A percentile compares a stretch with the other conserved stretches of the same genome.
phyloP scores from a whole-genome alignment of 2,113 vertebrate genomes.

The Oriolus oriolus region DNA sequence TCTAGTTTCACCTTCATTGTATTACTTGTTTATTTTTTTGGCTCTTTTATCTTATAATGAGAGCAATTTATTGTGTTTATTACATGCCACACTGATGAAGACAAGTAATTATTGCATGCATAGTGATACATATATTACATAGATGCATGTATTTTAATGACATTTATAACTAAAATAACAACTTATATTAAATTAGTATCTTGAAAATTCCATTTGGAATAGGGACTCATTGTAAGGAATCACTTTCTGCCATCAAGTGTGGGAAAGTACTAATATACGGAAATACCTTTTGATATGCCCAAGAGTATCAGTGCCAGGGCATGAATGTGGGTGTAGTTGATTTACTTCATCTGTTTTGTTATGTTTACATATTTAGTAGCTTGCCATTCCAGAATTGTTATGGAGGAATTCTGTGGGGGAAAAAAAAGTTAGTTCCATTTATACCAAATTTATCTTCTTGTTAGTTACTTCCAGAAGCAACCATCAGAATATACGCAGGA shows the following conservation, averaged over 20 bases:
- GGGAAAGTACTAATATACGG: background rate
- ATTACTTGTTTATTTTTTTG: background rate
- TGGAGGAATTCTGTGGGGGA: background rate
- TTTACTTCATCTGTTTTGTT: background rate
- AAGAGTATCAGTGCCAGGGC: background rate
- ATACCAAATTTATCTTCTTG: background rate
- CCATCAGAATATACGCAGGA: background rate
- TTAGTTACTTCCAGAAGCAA: background rate
- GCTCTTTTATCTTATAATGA: background rate
- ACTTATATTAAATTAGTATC: background rate
- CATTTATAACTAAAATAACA: background rate
- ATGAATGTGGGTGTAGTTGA: background rate
- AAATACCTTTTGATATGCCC: background rate
- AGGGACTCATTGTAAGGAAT: background rate
- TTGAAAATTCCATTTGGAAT: background rate
- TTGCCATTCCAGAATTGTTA: background rate
- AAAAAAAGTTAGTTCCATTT: background rate
- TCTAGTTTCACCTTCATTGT: background rate
- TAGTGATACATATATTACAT: background rate
- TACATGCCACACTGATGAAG: background rate
- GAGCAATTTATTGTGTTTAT: background rate
- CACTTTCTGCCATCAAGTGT: background rate
- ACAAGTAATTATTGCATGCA: background rate
- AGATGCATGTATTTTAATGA: background rate
- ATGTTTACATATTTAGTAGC: background rate